Base-by-base conservation (phyloP, 2,113 vertebrate genomes). In the Chamaea fasciata region DNA sequence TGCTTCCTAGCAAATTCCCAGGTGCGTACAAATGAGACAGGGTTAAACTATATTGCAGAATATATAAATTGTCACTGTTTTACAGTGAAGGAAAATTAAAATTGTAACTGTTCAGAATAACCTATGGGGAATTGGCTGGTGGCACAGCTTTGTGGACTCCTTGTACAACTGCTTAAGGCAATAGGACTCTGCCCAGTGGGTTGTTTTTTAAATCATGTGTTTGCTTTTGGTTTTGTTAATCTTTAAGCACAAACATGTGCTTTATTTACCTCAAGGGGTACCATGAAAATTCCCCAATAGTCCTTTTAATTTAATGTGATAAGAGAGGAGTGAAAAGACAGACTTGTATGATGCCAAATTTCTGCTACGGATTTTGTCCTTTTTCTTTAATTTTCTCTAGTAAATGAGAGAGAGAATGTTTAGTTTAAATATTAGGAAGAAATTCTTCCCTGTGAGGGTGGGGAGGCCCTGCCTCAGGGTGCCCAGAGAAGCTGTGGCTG, bases 171-270 rank as follows among this genome's bases (percentile, higher is more conserved):
- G 7, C n/a, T 69, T 28, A 15, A 49, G 39, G 80, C 5, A 15
- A 46, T 24, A 46, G 50, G 14, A 55, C 31, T 53, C 37, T 59
- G 60, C 14, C 39, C 15, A 69, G 10, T 44, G 11, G 0, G 0
- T 41, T 64, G 11, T 4, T 68, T 31, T 2, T 44, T 49, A 30
- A 21, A 19, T 55, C 15, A 35, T 9, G 21, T 62, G n/a, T 31
- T 76, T 31, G 30, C 9, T 27, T 47, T n/a, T n/a, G 20, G 22
- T 42, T 31, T 19, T 37, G 33, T 13, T 56, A 24, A 31, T 50
- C 41, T 75, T 74, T 78, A 83, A 79, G 44, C 11, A 74, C 19
- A 82, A 59, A 47, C 5, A 7, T 14, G 3, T 47, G 12, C 28
- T 78, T 55, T 59, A 78, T 78, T 74, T 50, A 64, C 33, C 59